Evolutionary conservation across 2,888 invertebrate genomes (phyloP).

Genomic region (Neria commutata): DNA sequence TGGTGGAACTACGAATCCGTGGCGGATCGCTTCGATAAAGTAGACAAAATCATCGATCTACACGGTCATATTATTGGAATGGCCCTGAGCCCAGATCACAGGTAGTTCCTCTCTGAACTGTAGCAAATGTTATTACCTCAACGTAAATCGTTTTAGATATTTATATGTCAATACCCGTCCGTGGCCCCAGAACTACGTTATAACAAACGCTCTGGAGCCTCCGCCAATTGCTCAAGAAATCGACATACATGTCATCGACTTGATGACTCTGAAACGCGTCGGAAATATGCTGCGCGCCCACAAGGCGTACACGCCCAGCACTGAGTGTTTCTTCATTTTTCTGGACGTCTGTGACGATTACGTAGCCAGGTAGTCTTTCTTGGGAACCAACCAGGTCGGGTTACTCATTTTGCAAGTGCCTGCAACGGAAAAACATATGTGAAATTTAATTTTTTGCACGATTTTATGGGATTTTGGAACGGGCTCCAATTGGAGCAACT

Average conservation of each 20-base stretch:
- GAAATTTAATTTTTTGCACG: no score
- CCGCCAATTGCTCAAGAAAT: slow-evolving; percentile 87
- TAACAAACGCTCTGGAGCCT: slow-evolving; percentile 77
- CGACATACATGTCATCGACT: slow-evolving; percentile 84
- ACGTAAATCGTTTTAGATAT: slow-evolving; percentile 65
- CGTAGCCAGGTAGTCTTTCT: slow-evolving; percentile 83
- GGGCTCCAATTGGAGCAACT: no score
- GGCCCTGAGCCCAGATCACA: slow-evolving; percentile 82
- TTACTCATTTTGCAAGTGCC: no score
- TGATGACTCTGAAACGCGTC: slow-evolving; percentile 75
- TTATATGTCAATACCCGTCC: slow-evolving; percentile 83
- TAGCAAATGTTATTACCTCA: no score
- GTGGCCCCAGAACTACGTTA: slow-evolving; percentile 78
- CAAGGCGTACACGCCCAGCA: slow-evolving; percentile 82
- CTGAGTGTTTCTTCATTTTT: slow-evolving; percentile 86
- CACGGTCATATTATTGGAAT: slow-evolving; percentile 88
- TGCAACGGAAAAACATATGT: no score
- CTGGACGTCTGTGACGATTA: slow-evolving; percentile 81
- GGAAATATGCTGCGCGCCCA: slow-evolving; percentile 80
- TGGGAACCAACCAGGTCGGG: no score
- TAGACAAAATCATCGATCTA: slow-evolving; percentile 81
- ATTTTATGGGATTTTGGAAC: no score
- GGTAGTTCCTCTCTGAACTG: no score
- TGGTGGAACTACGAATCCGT: slow-evolving; percentile 74
- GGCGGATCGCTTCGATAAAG: slow-evolving; percentile 72